A percentile compares a stretch with the other conserved stretches of the same genome.
phyloP scores from a whole-genome alignment of 2,888 invertebrate species.

The Polydrusus cervinus region DNA sequence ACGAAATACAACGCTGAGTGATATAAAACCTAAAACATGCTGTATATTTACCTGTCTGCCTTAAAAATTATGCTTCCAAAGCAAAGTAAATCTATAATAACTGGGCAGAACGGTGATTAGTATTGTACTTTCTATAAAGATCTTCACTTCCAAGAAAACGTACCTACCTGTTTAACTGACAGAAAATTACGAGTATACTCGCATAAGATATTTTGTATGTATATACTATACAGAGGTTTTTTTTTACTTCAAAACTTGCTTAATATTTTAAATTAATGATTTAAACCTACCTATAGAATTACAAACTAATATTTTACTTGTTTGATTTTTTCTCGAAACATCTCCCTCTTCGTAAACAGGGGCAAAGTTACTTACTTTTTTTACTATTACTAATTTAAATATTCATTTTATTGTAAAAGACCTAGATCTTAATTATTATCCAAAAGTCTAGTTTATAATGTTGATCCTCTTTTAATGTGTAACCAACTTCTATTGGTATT shows the following conservation, averaged over 20 bases:
- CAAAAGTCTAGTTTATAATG: too few relatives aligned
- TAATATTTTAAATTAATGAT: not conserved
- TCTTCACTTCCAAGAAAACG: slow-evolving; percentile 38
- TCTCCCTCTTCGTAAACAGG: too few relatives aligned
- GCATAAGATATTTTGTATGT: slow-evolving; percentile 33
- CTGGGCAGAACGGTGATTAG: slow-evolving; percentile 38
- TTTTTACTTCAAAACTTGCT: too few relatives aligned
- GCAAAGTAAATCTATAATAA: slow-evolving; percentile 40
- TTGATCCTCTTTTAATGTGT: too few relatives aligned
- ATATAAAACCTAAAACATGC: not conserved
- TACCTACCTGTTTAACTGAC: slow-evolving; percentile 39
- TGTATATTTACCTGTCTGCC: slow-evolving; percentile 20
- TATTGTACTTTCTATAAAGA: slow-evolving; percentile 37
- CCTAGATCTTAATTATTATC: too few relatives aligned
- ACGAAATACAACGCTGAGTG: slow-evolving; percentile 6
- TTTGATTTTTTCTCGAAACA: too few relatives aligned
- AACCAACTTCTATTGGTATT: too few relatives aligned
- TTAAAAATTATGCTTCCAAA: slow-evolving; percentile 13
- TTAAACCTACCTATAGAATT: too few relatives aligned
- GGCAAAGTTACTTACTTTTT: too few relatives aligned
- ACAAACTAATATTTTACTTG: too few relatives aligned
- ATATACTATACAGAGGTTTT: slow-evolving; percentile 34
- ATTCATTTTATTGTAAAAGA: too few relatives aligned
- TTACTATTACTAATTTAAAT: too few relatives aligned
- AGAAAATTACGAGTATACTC: slow-evolving; percentile 34